Percentiles rank a stretch among this genome's conserved stretches.
phyloP scores from a whole-genome alignment of 2,797 vertebrate species.

The Dicrostonyx torquatus region DNA sequence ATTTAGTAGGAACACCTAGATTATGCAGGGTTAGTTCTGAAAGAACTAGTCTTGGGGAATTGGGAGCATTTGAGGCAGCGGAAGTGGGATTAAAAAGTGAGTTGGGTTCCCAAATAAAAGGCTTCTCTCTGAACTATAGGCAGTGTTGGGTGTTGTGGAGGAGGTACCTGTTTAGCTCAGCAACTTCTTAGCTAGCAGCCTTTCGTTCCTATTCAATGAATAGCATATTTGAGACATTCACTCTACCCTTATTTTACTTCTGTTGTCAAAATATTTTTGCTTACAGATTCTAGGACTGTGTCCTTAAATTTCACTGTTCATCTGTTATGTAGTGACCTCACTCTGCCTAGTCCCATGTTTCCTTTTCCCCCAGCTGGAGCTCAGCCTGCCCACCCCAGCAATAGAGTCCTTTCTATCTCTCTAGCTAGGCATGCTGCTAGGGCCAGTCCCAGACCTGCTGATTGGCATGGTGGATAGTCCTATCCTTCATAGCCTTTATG shows the following conservation, averaged over 20 bases:
- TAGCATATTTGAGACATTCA: not conserved
- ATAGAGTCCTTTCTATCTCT: not conserved
- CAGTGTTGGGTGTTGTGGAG: not conserved
- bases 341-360: not conserved
- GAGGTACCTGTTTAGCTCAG: not conserved
- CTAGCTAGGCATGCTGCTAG: too few relatives aligned
- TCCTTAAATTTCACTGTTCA: not conserved
- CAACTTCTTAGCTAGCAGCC: not conserved
- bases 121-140: not conserved
- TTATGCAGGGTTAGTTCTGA: not conserved
- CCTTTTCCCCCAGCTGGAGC: not conserved
- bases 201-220: not conserved
- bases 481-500: not conserved
- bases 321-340: not conserved
- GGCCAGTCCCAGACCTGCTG: not conserved
- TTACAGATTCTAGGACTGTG: not conserved
- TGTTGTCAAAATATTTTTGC: not conserved
- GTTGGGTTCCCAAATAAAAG: not conserved
- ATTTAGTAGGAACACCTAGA: not conserved
- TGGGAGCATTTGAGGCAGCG: not conserved
- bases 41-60: conserved; percentile 7
- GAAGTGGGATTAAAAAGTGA: not conserved
- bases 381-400: not conserved
- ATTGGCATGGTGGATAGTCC: not conserved
- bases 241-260: not conserved